A percentile compares a stretch with the other conserved stretches of the same genome.
These are phyloP conservation scores for Regulus satrapa DNA, from an alignment of 2,113 vertebrate genomes.

Conservation along the genomic window DNA sequence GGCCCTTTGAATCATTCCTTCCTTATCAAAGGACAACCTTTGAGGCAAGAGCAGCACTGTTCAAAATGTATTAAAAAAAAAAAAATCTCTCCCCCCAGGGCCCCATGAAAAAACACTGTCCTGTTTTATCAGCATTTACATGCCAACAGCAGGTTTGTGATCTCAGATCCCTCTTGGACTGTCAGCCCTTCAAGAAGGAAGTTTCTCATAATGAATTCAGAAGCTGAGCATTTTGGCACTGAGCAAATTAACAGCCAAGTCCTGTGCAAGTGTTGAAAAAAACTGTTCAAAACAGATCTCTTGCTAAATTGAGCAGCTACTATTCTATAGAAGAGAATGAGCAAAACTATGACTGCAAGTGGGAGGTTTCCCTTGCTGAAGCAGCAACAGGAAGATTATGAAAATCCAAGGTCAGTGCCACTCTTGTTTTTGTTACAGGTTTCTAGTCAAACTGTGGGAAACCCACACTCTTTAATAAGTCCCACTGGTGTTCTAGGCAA, in stretches of 20 bases:
- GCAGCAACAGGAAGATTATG: not conserved
- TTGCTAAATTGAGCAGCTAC: not conserved
- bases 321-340: not conserved
- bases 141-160: not conserved
- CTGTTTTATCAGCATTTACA: not conserved
- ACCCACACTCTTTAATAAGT: not conserved
- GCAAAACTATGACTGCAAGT: not conserved
- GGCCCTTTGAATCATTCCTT: constrained; percentile 87
- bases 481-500: not conserved
- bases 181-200: not conserved
- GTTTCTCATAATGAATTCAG: not conserved
- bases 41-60: not conserved
- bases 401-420: not conserved
- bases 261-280: not conserved
- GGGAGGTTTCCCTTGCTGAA: not conserved
- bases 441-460: not conserved
- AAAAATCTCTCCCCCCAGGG: not conserved
- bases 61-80: no score
- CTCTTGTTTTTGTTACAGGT: not conserved
- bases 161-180: not conserved
- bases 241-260: not conserved
- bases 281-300: not conserved
- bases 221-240: not conserved
- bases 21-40: constrained; percentile 94
- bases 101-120: not conserved